Conservation (phyloP, 2,888 invertebrate species). For the Heliconius ethilla region DNA sequence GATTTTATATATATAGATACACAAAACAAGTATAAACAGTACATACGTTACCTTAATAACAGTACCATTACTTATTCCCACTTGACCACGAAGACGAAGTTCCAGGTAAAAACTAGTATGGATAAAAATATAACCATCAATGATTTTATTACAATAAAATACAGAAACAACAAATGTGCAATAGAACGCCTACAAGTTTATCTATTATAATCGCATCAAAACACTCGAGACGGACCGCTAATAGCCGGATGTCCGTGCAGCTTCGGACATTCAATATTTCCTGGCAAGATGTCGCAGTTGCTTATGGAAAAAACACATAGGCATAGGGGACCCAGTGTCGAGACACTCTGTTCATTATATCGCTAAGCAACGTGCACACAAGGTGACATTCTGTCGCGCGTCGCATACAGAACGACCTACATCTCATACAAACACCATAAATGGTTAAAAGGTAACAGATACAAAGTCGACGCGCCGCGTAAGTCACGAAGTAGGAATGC, state of each 20-base stretch:
- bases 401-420: constrained; percentile 45
- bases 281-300: constrained; percentile 24
- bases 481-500: constrained; percentile 62
- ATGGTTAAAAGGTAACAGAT: constrained; percentile 44
- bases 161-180: background rate
- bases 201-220: constrained; percentile 24
- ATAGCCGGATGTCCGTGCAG: constrained; percentile 23
- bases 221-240: constrained; percentile 15
- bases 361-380: constrained; percentile 27
- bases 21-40: too few species aligned
- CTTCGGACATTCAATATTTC: constrained; percentile 27
- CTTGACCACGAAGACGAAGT: too few species aligned
- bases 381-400: constrained; percentile 38
- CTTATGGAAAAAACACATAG: background rate
- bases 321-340: too few species aligned
- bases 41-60: too few species aligned
- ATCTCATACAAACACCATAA: constrained; percentile 45
- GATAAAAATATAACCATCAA: too few species aligned
- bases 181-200: constrained; percentile 4
- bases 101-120: too few species aligned
- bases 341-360: background rate
- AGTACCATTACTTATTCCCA: too few species aligned
- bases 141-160: background rate
- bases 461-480: constrained; percentile 45
- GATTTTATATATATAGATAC: too few species aligned